Evolutionary conservation across 2,888 invertebrate species (phyloP).

Genomic region (Phymatocera aterrima): DNA sequence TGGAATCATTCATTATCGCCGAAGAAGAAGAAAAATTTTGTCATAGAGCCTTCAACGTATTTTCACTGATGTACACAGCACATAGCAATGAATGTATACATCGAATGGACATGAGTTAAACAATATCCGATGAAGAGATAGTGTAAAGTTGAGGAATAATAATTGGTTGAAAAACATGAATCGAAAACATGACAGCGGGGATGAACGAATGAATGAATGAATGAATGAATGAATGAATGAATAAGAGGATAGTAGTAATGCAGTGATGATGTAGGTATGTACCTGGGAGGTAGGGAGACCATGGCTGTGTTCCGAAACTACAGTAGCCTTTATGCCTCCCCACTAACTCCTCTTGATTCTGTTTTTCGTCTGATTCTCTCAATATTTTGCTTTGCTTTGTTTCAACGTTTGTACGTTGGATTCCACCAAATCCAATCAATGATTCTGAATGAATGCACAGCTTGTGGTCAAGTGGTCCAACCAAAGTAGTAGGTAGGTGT

Average conservation of each 20-base stretch:
- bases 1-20: background rate
- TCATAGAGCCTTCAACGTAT: constrained; percentile 16
- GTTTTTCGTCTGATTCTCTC: constrained; percentile 51
- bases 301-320: constrained; percentile 81
- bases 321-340: constrained; percentile 73
- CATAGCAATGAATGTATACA: constrained; percentile 15
- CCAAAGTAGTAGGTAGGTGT: constrained; percentile 59
- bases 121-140: background rate
- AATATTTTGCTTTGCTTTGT: constrained; percentile 56
- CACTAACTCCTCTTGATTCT: constrained; percentile 66
- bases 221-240: constrained; percentile 39
- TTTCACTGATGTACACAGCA: constrained; percentile 40
- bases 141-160: constrained; percentile 8
- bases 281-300: constrained; percentile 81
- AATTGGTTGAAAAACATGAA: background rate
- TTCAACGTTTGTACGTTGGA: constrained; percentile 64
- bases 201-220: constrained; percentile 53
- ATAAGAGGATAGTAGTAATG: constrained; percentile 50
- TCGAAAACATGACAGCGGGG: constrained; percentile 17
- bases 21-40: background rate
- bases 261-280: constrained; percentile 74
- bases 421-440: constrained; percentile 68
- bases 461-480: constrained; percentile 68
- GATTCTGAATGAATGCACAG: constrained; percentile 66
- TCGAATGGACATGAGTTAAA: background rate